Base-by-base conservation (phyloP, 2,888 invertebrate genomes). In the Anaspis maculata region DNA sequence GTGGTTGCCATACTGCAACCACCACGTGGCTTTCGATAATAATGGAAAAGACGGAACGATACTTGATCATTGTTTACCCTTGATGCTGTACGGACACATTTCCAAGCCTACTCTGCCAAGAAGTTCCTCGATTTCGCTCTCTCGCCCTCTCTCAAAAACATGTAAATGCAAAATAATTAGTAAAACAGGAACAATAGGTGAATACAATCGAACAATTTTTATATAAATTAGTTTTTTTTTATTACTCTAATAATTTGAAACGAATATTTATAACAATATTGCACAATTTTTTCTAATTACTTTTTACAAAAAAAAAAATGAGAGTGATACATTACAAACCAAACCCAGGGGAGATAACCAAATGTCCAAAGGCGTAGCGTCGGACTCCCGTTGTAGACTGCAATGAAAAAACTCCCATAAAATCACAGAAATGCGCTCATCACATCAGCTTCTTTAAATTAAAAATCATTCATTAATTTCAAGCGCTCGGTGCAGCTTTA, bases 391-490 rank as follows among this genome's bases (percentile, higher is more conserved):
- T 48, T 52, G 48, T 52, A 45, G 60, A 63, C 63, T 63, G 63
- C 46, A 64, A 64, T 61, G 61, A 53, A 62, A 63, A 63, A 63
- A 57, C 49, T 51, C 49, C n/a, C 61, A 54, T 62, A 61, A 57
- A 60, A 62, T 64, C 62, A 62, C 64, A 64, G 58, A 46, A 44
- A 27, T 34, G 5, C 19, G 19, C 11, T 26, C 40, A 36, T 46
- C 40, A 41, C 39, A 44, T 49, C 40, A 46, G 49, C 49, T 51
- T 51, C 28, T 35, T 36, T 25, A 43, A 39, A 19, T 6, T 6
- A 19, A 6, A 19, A 19, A 19, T 6, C 6, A 19, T 9, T 9
- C 9, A 5, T 9, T 19, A 19, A 19, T 6, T 19, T 19, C 5
- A n/a, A n/a, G n/a, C n/a, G n/a, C n/a, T n/a, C n/a, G n/a, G n/a